Evolutionary conservation across 2,797 vertebrate genomes (phyloP), one percentile per base, ranked within the genome.

Genomic region (Ibycter americanus): DNA sequence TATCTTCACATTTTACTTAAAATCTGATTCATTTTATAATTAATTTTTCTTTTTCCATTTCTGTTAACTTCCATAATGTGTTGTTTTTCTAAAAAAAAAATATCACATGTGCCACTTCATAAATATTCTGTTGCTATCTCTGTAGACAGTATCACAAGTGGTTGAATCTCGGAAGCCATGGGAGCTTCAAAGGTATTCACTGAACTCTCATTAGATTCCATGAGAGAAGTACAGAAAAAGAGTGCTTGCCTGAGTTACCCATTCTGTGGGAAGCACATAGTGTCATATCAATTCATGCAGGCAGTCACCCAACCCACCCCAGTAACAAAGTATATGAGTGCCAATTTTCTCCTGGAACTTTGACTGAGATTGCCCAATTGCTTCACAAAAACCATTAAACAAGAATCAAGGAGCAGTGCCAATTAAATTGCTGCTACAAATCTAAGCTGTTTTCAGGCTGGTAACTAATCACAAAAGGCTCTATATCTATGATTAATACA

Each of bases 251-350:
- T 29, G 22, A 58, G 56, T 61, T 81, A 11, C 22, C 19, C 4
- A 3, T 62, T 46, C 32, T 18, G 27, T 51, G 46, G 5, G 4
- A 56, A 56, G 9, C 34, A 12, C 7, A 3, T 11, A 22, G 16
- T 29, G n/a, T 46, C 19, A 3, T 13, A 8, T 40, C 25, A 38
- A 5, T 47, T 83, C 61, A 58, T 2, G 3, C 29, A 70, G 27
- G 23, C 51, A 31, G 3, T 63, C 51, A 31, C 21, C 27, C 46
- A 51, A 6, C 26, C 8, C 0, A 0, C 5, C 15, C 40, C 49
- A 9, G 27, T 21, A 83, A 78, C 2, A 34, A 86, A 49, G 12
- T 13, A 5, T 18, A 20, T 8, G 9, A 42, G 22, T 31, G 21
- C 17, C 17, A 34, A 0, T 78, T 93, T 84, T 82, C 27, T 72